Evolutionary conservation across 2,113 vertebrate species (phyloP).

Genomic region (Myrmecobius fasciatus): DNA sequence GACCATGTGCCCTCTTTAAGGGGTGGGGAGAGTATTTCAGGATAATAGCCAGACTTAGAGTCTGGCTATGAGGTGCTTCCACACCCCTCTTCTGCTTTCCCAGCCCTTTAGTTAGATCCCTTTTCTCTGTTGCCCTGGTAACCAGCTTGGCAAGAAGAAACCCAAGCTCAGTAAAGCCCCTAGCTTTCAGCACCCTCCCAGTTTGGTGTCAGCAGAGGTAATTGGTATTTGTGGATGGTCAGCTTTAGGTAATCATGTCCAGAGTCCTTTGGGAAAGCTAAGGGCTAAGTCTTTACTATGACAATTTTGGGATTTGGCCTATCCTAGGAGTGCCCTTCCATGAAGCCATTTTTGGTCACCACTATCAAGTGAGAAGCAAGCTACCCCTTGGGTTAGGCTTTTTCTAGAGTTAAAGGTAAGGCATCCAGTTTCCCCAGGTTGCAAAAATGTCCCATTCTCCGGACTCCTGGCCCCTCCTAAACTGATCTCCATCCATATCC

Average conservation of each 20-base stretch:
- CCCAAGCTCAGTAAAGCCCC: slow-evolving; percentile 66
- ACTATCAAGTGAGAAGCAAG: neutral
- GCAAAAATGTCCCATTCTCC: neutral
- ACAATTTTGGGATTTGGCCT: neutral
- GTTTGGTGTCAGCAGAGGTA: slow-evolving; percentile 35
- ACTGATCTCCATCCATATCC: slow-evolving; percentile 49
- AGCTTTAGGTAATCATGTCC: neutral
- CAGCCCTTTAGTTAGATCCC: slow-evolving; percentile 63
- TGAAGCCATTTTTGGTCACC: neutral
- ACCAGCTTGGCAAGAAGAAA: slow-evolving; percentile 70
- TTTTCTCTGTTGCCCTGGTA: slow-evolving; percentile 76
- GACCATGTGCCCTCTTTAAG: neutral
- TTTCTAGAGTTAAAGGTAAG: neutral
- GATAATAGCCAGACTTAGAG: slow-evolving; percentile 41
- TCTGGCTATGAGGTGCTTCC: neutral
- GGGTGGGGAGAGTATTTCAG: neutral
- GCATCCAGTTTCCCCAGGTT: neutral
- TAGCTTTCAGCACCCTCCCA: slow-evolving; percentile 56
- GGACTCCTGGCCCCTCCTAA: slow-evolving; percentile 23
- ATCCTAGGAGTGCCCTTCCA: neutral
- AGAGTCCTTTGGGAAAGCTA: slow-evolving; percentile 6
- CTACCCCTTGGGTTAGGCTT: slow-evolving; percentile 8
- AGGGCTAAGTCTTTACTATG: neutral
- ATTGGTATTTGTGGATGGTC: slow-evolving; percentile 1
- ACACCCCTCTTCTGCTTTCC: slow-evolving; percentile 34